These are phyloP conservation scores for Lutra lutra DNA, from an alignment of 2,797 vertebrate species.

Conservation along the genomic window DNA sequence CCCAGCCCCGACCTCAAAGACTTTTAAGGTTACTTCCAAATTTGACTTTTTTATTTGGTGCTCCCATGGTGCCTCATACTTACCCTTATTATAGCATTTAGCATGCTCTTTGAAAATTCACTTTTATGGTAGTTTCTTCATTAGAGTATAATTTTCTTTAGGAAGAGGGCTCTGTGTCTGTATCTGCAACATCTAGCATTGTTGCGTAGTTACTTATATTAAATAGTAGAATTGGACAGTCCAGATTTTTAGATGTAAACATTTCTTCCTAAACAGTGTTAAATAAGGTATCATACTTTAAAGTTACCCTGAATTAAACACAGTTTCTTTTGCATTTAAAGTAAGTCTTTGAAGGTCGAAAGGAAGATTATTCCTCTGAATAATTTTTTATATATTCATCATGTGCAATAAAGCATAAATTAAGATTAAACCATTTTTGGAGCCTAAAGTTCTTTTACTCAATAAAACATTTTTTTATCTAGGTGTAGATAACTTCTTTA, in stretches of 20 bases:
- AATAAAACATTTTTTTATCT: not conserved
- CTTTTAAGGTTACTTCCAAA: not conserved
- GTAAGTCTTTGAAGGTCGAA: not conserved
- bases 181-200: not conserved
- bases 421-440: conserved; percentile 24
- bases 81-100: not conserved
- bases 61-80: not conserved
- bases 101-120: not conserved
- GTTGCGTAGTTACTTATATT: not conserved
- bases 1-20: not conserved
- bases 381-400: not conserved
- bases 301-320: conserved; percentile 31
- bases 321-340: not conserved
- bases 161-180: not conserved
- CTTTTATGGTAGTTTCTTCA: not conserved
- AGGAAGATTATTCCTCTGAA: conserved; percentile 4
- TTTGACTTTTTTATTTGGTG: not conserved
- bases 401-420: not conserved
- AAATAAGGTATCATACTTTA: conserved; percentile 13
- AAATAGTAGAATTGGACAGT: not conserved
- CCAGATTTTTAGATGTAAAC: conserved; percentile 13
- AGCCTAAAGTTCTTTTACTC: not conserved
- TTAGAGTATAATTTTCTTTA: not conserved
- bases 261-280: not conserved
- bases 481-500: not conserved